A percentile compares a stretch with the other conserved stretches of the same genome.
Evolutionary conservation across 2,797 vertebrate species (phyloP).

Genomic region (Chelonia mydas): DNA sequence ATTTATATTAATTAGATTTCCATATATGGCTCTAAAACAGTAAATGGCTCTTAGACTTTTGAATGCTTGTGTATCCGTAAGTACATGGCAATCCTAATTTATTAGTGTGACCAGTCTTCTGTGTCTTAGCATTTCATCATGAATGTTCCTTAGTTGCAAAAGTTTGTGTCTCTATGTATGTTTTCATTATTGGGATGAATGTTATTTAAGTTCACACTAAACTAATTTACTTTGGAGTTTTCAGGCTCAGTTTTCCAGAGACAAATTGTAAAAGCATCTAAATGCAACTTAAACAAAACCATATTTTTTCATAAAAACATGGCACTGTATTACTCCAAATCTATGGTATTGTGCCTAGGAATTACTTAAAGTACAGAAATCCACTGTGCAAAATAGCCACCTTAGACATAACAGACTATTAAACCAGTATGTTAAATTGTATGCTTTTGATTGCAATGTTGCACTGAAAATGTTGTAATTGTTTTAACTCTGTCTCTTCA

Average conservation of each 20-base stretch:
- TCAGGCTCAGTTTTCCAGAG: constrained; percentile 52
- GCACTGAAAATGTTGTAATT: constrained; percentile 27
- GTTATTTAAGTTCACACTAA: constrained; percentile 66
- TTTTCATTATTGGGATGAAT: constrained; percentile 42
- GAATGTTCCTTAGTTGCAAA: constrained; percentile 33
- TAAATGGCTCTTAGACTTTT: constrained; percentile 28
- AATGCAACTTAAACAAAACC: constrained; percentile 74
- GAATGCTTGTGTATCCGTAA: constrained; percentile 33
- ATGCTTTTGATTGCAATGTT: not conserved
- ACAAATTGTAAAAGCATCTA: constrained; percentile 69
- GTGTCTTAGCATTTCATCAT: not conserved
- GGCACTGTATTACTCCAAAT: constrained; percentile 39
- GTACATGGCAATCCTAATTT: constrained; percentile 2
- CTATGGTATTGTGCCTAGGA: constrained; percentile 47
- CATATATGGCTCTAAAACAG: constrained; percentile 59
- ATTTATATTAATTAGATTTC: constrained; percentile 64
- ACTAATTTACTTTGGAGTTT: constrained; percentile 56
- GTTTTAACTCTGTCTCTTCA: not conserved
- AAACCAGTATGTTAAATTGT: constrained; percentile 14
- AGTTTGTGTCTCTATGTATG: not conserved
- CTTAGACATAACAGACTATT: constrained; percentile 52
- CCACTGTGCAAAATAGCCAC: not conserved
- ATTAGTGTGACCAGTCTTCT: constrained; percentile 40
- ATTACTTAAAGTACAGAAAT: constrained; percentile 42
- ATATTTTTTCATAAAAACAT: constrained; percentile 65